These are phyloP conservation scores for Leucania comma DNA, from an alignment of 2,888 invertebrate genomes.

Conservation along the genomic window DNA sequence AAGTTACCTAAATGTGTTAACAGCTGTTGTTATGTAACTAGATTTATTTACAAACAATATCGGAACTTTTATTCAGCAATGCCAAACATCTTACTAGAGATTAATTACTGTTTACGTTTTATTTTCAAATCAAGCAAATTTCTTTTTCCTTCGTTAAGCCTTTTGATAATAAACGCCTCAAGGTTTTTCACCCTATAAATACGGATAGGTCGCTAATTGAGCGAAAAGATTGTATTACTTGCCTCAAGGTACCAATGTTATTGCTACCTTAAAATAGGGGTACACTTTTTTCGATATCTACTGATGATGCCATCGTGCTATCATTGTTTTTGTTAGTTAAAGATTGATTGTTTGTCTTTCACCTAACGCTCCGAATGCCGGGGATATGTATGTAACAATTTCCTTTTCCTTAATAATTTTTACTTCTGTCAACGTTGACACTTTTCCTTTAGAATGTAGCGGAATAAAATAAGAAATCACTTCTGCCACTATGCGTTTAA, in stretches of 20 bases:
- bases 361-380: neutral
- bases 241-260: slow-evolving; percentile 61
- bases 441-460: too few species aligned
- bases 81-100: slow-evolving; percentile 68
- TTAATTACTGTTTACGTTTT: slow-evolving; percentile 69
- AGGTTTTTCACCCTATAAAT: slow-evolving; percentile 68
- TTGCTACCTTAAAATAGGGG: slow-evolving; percentile 32
- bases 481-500: too few species aligned
- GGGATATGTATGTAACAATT: neutral
- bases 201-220: slow-evolving; percentile 75
- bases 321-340: slow-evolving; percentile 31
- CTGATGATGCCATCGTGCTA: slow-evolving; percentile 7
- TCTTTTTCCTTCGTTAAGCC: slow-evolving; percentile 68
- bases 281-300: neutral
- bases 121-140: slow-evolving; percentile 59
- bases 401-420: too few species aligned
- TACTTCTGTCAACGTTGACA: too few species aligned
- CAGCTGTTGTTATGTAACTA: slow-evolving; percentile 68
- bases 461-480: too few species aligned
- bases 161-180: slow-evolving; percentile 73
- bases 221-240: slow-evolving; percentile 75
- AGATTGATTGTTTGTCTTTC: neutral
- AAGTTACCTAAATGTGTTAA: slow-evolving; percentile 51
- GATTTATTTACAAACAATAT: slow-evolving; percentile 74
- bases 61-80: slow-evolving; percentile 68